Evolutionary conservation across 2,113 vertebrate genomes (phyloP).

Genomic region (Nycticebus coucang): DNA sequence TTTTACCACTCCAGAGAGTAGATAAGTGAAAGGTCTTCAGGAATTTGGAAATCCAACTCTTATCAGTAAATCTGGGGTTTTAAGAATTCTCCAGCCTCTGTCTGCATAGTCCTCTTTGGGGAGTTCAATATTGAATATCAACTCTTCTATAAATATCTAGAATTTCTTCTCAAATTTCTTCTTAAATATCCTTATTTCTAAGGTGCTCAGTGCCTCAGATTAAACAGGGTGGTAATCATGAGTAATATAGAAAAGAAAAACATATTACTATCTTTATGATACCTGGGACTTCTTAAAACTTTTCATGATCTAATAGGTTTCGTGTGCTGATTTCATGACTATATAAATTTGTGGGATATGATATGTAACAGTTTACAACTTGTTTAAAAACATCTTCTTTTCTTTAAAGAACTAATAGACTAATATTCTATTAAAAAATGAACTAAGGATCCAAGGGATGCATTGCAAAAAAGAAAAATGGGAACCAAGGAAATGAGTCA

Average conservation of each 20-base stretch:
- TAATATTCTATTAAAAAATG: background rate
- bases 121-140: background rate
- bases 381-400: slow-evolving; percentile 16
- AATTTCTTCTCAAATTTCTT: background rate
- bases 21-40: background rate
- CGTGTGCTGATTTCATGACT: background rate
- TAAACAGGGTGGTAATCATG: background rate
- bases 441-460: background rate
- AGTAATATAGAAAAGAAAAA: background rate
- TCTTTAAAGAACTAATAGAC: background rate
- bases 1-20: background rate
- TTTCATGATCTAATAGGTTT: background rate
- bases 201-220: background rate
- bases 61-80: background rate
- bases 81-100: background rate
- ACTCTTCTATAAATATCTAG: background rate
- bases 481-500: background rate
- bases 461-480: background rate
- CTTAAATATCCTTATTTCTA: background rate
- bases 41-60: background rate
- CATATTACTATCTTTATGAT: background rate
- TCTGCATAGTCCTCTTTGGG: background rate
- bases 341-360: background rate
- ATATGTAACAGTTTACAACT: background rate
- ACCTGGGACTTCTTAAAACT: background rate